Evolutionary conservation across 2,888 invertebrate species (phyloP).

Genomic region (Criorhina ranunculi): DNA sequence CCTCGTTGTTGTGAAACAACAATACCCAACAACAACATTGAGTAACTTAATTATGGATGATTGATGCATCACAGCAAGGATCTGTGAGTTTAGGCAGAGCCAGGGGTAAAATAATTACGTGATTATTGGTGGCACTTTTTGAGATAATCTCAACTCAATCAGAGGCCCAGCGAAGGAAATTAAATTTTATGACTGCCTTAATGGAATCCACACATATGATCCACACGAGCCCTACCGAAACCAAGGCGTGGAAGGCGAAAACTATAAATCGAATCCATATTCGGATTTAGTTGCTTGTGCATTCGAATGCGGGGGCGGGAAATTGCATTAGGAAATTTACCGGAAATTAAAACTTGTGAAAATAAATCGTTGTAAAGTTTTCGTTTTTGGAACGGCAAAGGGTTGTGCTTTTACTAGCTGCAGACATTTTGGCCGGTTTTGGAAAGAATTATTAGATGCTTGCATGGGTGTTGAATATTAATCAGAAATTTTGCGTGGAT

Average conservation of each 20-base stretch:
- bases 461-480: constrained; percentile 78
- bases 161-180: constrained; percentile 58
- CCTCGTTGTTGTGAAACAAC: constrained; percentile 23
- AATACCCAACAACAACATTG: constrained; percentile 41
- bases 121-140: constrained; percentile 50
- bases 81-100: neutral
- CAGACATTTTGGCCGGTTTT: constrained; percentile 59
- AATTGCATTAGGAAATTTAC: constrained; percentile 83
- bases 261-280: constrained; percentile 47
- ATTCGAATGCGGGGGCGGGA: constrained; percentile 78
- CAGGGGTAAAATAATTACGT: constrained; percentile 37
- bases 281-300: constrained; percentile 33
- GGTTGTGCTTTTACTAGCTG: constrained; percentile 31
- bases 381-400: constrained; percentile 34
- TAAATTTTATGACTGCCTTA: constrained; percentile 51
- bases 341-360: constrained; percentile 83
- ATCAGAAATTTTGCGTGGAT: constrained; percentile 55
- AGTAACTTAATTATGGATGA: constrained; percentile 64
- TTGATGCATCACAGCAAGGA: constrained; percentile 53
- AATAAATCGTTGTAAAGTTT: constrained; percentile 80
- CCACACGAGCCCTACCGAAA: constrained; percentile 6
- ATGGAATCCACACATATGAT: constrained; percentile 53
- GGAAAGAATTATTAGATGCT: constrained; percentile 79
- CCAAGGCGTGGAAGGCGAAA: neutral
- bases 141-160: constrained; percentile 44